Evolutionary conservation across 2,113 vertebrate genomes (phyloP).

Genomic region (Amblyornis subalaris): DNA sequence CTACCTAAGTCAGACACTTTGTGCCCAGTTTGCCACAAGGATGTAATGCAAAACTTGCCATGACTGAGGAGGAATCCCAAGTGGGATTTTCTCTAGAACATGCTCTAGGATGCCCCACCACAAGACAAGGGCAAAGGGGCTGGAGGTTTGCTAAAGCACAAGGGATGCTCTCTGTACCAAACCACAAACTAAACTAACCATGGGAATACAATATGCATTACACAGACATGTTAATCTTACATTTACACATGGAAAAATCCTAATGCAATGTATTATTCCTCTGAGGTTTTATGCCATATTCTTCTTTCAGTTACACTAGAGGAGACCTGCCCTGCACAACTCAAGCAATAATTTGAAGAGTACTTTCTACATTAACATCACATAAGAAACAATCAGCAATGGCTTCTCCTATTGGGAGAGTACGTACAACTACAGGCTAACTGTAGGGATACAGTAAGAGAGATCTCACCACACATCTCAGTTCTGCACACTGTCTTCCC

Average conservation of each 20-base stretch:
- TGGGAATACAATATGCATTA: not conserved
- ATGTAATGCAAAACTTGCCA: not conserved
- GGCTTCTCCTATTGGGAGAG: not conserved
- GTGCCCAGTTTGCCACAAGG: not conserved
- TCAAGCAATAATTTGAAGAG: not conserved
- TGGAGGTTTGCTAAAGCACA: not conserved
- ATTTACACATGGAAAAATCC: not conserved
- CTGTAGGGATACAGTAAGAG: not conserved
- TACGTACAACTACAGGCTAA: not conserved
- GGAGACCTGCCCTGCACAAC: not conserved
- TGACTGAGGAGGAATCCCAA: not conserved
- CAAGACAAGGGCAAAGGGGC: fast-evolving
- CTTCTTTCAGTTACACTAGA: not conserved
- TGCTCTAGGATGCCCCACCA: not conserved
- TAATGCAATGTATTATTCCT: not conserved
- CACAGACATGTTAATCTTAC: not conserved
- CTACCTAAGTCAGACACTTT: not conserved
- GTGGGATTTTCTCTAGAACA: not conserved
- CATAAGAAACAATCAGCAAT: not conserved
- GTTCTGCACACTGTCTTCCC: not conserved
- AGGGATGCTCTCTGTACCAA: not conserved
- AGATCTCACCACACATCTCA: not conserved
- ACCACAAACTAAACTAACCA: not conserved
- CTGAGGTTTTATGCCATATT: not conserved
- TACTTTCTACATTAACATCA: not conserved